Evolutionary conservation across 2,888 invertebrate genomes (phyloP).

Genomic region (Pristionchus exspectatus): DNA sequence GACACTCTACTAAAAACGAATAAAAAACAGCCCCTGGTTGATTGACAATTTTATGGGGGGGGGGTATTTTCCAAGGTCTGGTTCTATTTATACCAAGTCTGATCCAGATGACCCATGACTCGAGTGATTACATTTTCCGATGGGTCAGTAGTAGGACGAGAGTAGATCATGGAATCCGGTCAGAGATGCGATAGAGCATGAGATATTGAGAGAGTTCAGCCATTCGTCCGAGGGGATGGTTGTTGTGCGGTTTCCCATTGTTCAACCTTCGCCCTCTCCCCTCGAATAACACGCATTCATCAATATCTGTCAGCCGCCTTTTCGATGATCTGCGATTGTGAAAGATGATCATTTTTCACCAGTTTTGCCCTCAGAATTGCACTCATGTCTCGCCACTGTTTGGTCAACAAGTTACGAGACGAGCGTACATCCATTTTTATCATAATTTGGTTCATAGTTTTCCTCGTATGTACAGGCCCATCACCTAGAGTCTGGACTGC

Average conservation of each 20-base stretch:
- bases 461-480: too few relatives aligned
- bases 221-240: not conserved
- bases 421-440: too few relatives aligned
- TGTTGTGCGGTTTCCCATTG: not conserved
- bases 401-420: too few relatives aligned
- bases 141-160: not conserved
- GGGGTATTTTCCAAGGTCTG: not conserved
- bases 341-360: too few relatives aligned
- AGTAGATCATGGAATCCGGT: not conserved
- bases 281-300: conserved; percentile 26
- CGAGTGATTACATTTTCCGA: not conserved
- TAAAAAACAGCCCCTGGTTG: not conserved
- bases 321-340: not conserved
- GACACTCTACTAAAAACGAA: too few relatives aligned
- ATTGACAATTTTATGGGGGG: not conserved
- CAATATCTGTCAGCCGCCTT: not conserved
- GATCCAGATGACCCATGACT: not conserved
- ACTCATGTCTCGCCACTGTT: too few relatives aligned
- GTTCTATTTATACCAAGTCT: not conserved
- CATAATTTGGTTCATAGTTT: too few relatives aligned
- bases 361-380: too few relatives aligned
- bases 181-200: not conserved
- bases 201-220: too few relatives aligned
- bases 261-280: not conserved
- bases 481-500: too few relatives aligned